These are phyloP conservation scores for Phoebastria nigripes DNA, from an alignment of 2,797 vertebrate genomes.

Conservation along the genomic window DNA sequence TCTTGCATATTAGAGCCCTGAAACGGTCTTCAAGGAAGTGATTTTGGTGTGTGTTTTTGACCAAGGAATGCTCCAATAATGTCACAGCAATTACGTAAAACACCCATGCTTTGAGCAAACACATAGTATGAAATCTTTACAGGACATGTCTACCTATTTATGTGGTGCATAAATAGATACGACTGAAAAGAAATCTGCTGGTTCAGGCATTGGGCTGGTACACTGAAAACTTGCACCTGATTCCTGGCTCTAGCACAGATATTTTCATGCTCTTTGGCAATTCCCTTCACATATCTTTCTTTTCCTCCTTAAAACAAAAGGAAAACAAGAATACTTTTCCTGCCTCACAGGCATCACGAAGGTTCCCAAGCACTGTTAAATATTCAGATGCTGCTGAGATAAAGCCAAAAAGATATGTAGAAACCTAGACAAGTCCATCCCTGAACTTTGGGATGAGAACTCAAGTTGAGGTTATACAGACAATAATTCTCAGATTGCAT, in stretches of 20 bases:
- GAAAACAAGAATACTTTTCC: not conserved
- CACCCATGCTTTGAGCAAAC: not conserved
- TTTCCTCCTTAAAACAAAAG: not conserved
- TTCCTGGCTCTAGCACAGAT: not conserved
- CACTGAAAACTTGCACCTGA: not conserved
- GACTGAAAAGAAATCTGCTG: not conserved
- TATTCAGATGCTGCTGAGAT: not conserved
- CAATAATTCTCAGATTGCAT: not conserved
- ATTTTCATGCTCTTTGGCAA: not conserved
- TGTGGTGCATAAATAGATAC: not conserved
- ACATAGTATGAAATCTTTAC: not conserved
- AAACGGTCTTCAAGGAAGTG: not conserved
- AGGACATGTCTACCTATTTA: not conserved
- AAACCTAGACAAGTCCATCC: not conserved
- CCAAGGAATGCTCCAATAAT: not conserved
- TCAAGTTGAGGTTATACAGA: not conserved
- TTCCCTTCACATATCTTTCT: not conserved
- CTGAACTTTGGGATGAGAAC: not conserved
- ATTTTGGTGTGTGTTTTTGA: not conserved
- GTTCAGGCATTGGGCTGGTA: not conserved
- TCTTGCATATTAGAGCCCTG: not conserved
- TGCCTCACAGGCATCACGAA: not conserved
- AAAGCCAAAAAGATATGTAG: not conserved
- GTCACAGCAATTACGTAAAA: not conserved
- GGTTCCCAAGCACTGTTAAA: not conserved